Percentiles rank a stretch among this genome's conserved stretches.
phyloP scores from a whole-genome alignment of 2,888 invertebrate species.

The Lapara coniferarum region DNA sequence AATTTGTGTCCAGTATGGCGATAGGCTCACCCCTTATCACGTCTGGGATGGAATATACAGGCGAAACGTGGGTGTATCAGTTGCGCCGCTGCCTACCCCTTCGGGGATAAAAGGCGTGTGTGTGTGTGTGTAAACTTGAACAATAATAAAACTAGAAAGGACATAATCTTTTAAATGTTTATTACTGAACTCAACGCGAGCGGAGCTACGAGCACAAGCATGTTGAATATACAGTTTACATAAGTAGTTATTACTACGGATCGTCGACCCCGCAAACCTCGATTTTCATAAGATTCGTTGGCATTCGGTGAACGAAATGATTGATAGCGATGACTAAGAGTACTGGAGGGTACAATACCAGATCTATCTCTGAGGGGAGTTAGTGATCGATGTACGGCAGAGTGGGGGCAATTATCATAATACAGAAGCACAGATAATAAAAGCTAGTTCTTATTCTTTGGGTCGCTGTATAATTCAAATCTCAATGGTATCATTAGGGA shows the following conservation, averaged over 20 bases:
- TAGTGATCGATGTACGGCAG: constrained; percentile 29
- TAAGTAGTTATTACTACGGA: constrained; percentile 13
- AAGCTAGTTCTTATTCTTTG: constrained; percentile 27
- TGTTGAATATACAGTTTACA: too few relatives aligned
- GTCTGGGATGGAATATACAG: too few relatives aligned
- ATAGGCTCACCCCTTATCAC: too few relatives aligned
- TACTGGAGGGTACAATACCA: constrained; percentile 26
- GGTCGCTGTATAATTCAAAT: neutral
- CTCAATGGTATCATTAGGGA: constrained; percentile 3
- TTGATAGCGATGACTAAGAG: constrained; percentile 30
- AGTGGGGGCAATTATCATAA: constrained; percentile 31
- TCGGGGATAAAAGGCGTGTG: too few relatives aligned
- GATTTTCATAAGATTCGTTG: constrained; percentile 22
- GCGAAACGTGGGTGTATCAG: too few relatives aligned
- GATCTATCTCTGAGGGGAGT: constrained; percentile 26
- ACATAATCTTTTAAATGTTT: too few relatives aligned
- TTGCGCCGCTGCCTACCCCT: too few relatives aligned
- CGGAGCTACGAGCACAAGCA: too few relatives aligned
- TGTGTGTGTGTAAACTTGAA: too few relatives aligned
- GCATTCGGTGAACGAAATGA: constrained; percentile 28
- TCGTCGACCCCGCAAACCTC: constrained; percentile 17
- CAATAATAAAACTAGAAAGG: too few relatives aligned
- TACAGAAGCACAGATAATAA: constrained; percentile 26
- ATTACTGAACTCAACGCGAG: too few relatives aligned
- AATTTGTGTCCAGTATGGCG: too few relatives aligned